Base-by-base conservation (phyloP, 2,113 vertebrate species). In the Eurypyga helias region DNA sequence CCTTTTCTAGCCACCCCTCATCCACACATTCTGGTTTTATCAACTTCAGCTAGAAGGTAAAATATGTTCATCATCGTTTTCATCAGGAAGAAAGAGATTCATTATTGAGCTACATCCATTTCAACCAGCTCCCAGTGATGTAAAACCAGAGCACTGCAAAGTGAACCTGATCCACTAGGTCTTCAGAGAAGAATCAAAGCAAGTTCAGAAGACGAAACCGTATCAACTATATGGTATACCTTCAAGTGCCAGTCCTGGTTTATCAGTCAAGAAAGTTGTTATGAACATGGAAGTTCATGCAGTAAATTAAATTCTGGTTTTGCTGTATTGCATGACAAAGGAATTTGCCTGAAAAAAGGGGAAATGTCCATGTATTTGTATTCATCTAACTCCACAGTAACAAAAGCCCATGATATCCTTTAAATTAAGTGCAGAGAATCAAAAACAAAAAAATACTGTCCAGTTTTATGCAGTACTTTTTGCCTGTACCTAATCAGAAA, bases 11-110 rank as follows among this genome's bases (percentile, higher is more conserved):
- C 60, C 95, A 60, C 90, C 73, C 72, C 57, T 72, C 67, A 97
- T 72, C 91, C 96, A 92, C 51, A 85, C 75, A 96, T 77, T 85
- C 89, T 83, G 76, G 72, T 73, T 98, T 97, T 96, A 95, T 93
- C 89, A 97, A 76, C 91, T 97, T 98, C 85, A 98, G 89, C 62
- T 94, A 96, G 72, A 81, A 97, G 36, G 85, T 93, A 96, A 95
- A 93, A n/a, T 25, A 43, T 91, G 95, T 94, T 90, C 64, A 95
- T 73, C 81, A 41, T 41, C 41, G 41, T 41, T 41, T 41, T 41
- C 41, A 12, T 41, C 12, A 65, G 13, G 61, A 91, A 49, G 19
- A 85, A 58, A 58, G 23, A 36, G 54, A 73, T 55, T 87, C 9
- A n/a, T 25, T 69, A 70, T 1, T 55, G 52, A 58, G 21, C 65